Base-by-base conservation (phyloP, 92 coral and sea anemone species). In the Chrysogorgia sp. region DNA sequence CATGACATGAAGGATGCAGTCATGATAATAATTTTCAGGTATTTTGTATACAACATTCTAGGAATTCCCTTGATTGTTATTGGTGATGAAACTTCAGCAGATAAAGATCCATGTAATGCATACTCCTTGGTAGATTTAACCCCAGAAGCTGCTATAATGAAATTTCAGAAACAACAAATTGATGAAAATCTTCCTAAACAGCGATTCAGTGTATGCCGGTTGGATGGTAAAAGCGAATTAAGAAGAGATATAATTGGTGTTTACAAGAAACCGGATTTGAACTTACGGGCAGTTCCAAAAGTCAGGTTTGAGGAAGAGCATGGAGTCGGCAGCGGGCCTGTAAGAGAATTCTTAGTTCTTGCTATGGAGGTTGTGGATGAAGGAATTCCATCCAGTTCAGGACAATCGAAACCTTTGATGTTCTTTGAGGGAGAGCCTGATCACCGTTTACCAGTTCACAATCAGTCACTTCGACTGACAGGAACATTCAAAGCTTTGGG, bases 31-130 rank as follows among this genome's bases (percentile, higher is more conserved):
- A 2, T 4, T 53, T 53, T 58, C 15, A 58, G 3, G 64, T 19
- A 58, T 10, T 25, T 58, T 58, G 26, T 24, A 58, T 58, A 58
- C 26, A n/a, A 58, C 29, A 24, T 58, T 58, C 26, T 58, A 58
- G 64, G 64, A 34, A 58, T 58, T 14, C 64, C 33, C 15, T 2
- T 58, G 64, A 58, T 58, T 10, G 64, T 8, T 58, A 58, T 58
- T 58, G 64, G 3, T 58, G 64, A 58, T 58, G 64, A 58, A 58
- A 24, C 33, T 58, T 58, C 64, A 58, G 64, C 64, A 2, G 64
- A 58, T 25, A 24, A 58, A 25, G n/a, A n/a, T n/a, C n/a, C n/a
- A n/a, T n/a, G n/a, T n/a, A n/a, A 60, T 60, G 34, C 31, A 21
- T 21, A 60, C 32, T 22, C 67, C 34, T 29, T 60, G 67, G 33